These are phyloP conservation scores for Sminthurinus aureus DNA, from an alignment of 2,888 invertebrate species.

Conservation along the genomic window DNA sequence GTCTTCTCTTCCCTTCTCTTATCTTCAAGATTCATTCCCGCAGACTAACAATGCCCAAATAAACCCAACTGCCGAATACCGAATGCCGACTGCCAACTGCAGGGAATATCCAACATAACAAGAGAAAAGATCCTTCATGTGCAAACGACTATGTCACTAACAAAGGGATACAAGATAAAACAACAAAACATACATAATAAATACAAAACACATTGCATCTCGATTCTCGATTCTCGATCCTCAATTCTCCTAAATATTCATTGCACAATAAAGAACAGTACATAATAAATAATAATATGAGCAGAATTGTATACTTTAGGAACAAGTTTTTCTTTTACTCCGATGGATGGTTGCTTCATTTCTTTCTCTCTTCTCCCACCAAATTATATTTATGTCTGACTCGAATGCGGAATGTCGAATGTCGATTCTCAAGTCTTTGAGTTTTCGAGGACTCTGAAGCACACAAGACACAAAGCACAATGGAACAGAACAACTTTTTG, in stretches of 20 bases:
- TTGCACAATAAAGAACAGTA: too few species aligned
- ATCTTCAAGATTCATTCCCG: not conserved
- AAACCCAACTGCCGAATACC: too few species aligned
- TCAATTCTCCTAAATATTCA: too few species aligned
- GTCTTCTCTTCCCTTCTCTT: not conserved
- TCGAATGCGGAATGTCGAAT: too few species aligned
- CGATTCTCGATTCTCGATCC: too few species aligned
- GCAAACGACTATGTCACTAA: not conserved
- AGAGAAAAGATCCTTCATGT: not conserved
- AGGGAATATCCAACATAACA: not conserved
- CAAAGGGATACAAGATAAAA: not conserved
- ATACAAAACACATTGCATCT: too few species aligned
- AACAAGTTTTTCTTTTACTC: not conserved
- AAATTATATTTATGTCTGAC: conserved; percentile 11
- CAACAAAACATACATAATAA: too few species aligned
- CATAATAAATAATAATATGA: too few species aligned
- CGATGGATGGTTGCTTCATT: too few species aligned
- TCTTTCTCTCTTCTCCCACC: not conserved
- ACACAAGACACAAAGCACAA: not conserved
- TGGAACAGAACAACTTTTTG: not conserved
- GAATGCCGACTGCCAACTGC: not conserved
- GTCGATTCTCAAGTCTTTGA: too few species aligned
- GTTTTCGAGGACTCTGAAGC: not conserved
- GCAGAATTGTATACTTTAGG: too few species aligned
- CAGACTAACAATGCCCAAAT: not conserved